Base-by-base conservation (phyloP, 2,113 vertebrate genomes). In the Arothron firmamentum region DNA sequence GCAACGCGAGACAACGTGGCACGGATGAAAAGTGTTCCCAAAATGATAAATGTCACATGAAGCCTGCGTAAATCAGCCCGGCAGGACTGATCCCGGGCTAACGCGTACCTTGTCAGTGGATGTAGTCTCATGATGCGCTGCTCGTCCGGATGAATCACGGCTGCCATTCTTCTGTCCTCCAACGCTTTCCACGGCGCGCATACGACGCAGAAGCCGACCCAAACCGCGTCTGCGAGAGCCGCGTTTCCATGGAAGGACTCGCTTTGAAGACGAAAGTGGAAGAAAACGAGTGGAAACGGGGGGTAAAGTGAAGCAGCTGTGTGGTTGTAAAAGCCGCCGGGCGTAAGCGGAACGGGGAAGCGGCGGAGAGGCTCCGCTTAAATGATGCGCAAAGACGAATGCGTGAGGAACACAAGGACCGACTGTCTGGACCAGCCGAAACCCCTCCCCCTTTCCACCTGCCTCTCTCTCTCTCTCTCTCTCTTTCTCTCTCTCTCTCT, bases 351-450 rank as follows among this genome's bases (percentile, higher is more conserved):
- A n/a, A 42, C 43, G 53, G 48, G 12, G 51, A 38, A 54, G 58
- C 66, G 56, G 62, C 66, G 34, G 66, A 51, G 34, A 56, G 61
- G 54, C 70, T 83, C 65, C 78, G 56, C 65, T 75, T 65, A 70
- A 82, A 69, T 85, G 82, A 88, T 87, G 83, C 78, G 85, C 78
- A 81, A 65, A 82, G 64, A 52, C 69, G 15, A 56, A 72, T 51
- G 88, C 76, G 88, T 77, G 85, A 85, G 83, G 78, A 77, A 79
- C 80, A 87, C 80, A 84, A 73, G 83, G 87, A 86, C 21, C 75
- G 75, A 86, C 80, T 85, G 84, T 88, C 85, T 88, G 87, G 87
- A 90, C 89, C 87, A 88, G 71, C 84, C 86, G 64, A 75, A 60
- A 61, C 81, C 66, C 80, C 82, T 74, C 84, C 78, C 81, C 70